phyloP scores from a whole-genome alignment of 2,888 invertebrate genomes.

The Eurytoma adleriae region DNA sequence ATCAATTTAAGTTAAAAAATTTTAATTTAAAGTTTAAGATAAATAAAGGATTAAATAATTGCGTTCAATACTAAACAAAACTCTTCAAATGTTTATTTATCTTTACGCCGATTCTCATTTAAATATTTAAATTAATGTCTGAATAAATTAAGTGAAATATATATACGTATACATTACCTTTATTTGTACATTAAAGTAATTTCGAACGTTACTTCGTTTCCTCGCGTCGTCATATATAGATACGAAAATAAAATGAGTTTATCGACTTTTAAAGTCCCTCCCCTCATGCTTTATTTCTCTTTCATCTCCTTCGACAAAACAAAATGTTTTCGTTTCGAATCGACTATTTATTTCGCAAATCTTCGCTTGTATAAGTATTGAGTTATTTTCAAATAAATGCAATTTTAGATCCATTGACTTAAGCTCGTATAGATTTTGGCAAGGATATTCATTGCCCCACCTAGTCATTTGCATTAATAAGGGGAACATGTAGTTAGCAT shows the following conservation, averaged over 20 bases:
- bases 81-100: background rate
- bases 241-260: slow-evolving; percentile 49
- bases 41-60: background rate
- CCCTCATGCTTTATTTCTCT: slow-evolving; percentile 39
- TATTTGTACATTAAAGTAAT: background rate
- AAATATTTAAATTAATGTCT: no score
- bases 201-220: background rate
- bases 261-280: slow-evolving; percentile 50
- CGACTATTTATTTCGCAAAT: slow-evolving; percentile 17
- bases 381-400: slow-evolving; percentile 8
- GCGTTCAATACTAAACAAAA: background rate
- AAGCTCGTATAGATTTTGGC: background rate
- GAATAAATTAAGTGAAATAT: no score
- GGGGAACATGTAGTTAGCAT: slow-evolving; percentile 2
- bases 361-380: background rate
- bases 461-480: slow-evolving; percentile 2
- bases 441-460: slow-evolving; percentile 10
- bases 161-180: no score
- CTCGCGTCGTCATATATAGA: slow-evolving; percentile 18
- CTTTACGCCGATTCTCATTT: no score
- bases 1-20: slow-evolving; percentile 6
- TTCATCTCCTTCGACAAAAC: slow-evolving; percentile 44
- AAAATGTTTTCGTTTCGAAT: slow-evolving; percentile 27
- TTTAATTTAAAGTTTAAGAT: slow-evolving; percentile 17
- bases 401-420: slow-evolving; percentile 13